Evolutionary conservation across 2,888 invertebrate genomes (phyloP).

Genomic region (Lumbricus terrestris): DNA sequence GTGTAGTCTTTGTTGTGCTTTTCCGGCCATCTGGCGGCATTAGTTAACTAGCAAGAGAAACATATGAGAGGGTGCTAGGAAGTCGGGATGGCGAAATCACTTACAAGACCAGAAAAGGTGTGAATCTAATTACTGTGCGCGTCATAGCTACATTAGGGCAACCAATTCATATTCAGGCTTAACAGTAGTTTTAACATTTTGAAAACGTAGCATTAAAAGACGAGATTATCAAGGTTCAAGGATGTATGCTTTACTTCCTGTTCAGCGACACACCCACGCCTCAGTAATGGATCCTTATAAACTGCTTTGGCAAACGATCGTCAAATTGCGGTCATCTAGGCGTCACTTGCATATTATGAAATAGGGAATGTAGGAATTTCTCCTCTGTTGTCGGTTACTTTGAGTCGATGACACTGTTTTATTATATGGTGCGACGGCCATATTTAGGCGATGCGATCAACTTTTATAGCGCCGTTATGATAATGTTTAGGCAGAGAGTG

Average conservation of each 20-base stretch:
- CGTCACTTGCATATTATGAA: not conserved
- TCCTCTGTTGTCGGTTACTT: not conserved
- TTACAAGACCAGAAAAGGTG: constrained; percentile 3
- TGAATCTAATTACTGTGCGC: not conserved
- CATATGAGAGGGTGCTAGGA: not conserved
- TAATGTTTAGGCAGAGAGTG: not conserved
- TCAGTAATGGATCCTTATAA: not conserved
- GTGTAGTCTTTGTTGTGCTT: not conserved
- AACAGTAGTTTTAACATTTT: not conserved
- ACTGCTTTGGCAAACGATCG: not conserved
- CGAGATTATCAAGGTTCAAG: constrained; percentile 3
- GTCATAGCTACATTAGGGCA: not conserved
- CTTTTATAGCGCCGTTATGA: not conserved
- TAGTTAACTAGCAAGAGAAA: not conserved
- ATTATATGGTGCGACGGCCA: not conserved
- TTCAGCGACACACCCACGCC: not conserved
- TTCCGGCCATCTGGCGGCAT: not conserved
- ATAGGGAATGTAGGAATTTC: not conserved
- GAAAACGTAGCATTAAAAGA: not conserved
- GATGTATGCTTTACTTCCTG: not conserved
- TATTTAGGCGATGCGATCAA: not conserved
- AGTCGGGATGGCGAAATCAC: not conserved
- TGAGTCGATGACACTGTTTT: not conserved
- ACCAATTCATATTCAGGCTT: not conserved
- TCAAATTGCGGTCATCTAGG: not conserved